A percentile compares a stretch with the other conserved stretches of the same genome.
Conservation (phyloP, 2,888 invertebrate species). For the Diadromus collaris region DNA sequence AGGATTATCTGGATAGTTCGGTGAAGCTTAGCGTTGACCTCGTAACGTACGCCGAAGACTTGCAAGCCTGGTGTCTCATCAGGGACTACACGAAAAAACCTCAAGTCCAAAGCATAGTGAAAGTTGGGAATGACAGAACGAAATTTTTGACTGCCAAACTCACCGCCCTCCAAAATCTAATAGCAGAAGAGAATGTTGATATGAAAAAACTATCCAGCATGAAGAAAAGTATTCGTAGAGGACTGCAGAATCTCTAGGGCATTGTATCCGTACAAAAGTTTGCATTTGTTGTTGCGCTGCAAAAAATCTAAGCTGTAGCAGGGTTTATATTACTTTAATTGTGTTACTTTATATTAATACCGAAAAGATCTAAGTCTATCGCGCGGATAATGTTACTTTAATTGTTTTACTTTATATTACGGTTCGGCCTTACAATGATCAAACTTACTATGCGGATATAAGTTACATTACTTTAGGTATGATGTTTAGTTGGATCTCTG, state of each 20-base stretch:
- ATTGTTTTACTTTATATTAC: too few relatives aligned
- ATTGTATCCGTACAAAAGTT: background rate
- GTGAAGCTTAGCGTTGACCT: constrained; percentile 69
- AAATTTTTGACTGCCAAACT: constrained; percentile 72
- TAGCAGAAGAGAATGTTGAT: constrained; percentile 61
- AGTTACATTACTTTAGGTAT: too few relatives aligned
- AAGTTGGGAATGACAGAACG: constrained; percentile 53
- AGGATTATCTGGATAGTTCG: constrained; percentile 5
- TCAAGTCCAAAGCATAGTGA: background rate
- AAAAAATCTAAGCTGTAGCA: background rate
- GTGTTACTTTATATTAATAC: too few relatives aligned
- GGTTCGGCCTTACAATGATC: too few relatives aligned
- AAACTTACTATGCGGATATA: too few relatives aligned
- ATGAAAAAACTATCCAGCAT: constrained; percentile 70
- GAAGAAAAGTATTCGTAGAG: constrained; percentile 70
- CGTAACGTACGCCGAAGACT: constrained; percentile 67
- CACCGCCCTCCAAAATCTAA: constrained; percentile 64
- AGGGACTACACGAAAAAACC: constrained; percentile 70
- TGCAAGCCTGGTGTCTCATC: constrained; percentile 73
- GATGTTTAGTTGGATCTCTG: too few relatives aligned
- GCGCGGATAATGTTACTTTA: too few relatives aligned
- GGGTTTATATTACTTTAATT: too few relatives aligned
- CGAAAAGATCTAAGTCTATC: too few relatives aligned
- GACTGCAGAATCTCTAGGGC: constrained; percentile 58
- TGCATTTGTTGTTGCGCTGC: background rate